Base-by-base conservation (phyloP, 2,113 vertebrate genomes). In the Illadopsis cleaveri region DNA sequence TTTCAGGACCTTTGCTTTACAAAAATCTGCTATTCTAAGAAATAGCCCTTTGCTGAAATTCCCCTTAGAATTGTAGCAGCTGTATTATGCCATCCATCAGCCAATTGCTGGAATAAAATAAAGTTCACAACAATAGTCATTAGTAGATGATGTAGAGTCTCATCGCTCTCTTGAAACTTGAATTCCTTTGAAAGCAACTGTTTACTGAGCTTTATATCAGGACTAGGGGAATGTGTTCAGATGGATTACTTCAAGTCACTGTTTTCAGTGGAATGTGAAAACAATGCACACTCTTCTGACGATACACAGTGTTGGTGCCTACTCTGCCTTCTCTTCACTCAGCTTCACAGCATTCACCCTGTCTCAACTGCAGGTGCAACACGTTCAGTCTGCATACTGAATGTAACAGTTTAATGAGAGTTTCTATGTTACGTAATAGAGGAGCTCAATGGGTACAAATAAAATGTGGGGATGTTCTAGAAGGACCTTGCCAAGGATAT, bases 1-100 rank as follows among this genome's bases (percentile, higher is more conserved):
- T 96, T 93, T 80, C 78, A 93, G 45, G 71, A 82, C 33, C 48
- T 82, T 89, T 95, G 77, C 70, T 79, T 48, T 57, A 82, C 81
- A 85, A 66, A 70, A 87, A 91, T 86, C 50, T 38, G 70, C 58
- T 93, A 10, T 82, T 76, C 40, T 80, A 76, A 91, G 89, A 93
- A 90, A 54, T 25, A 87, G 19, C 53, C 40, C 37, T 85, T 53
- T 85, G 40, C 28, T 65, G 38, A 53, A 87, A 58, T 77, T 23
- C 75, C 57, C 71, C 82, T 69, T 50, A 70, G 78, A 90, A 90
- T 30, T 88, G 5, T 88, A 76, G 91, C 54, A 38, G 15, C 42
- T 93, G 14, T 68, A 61, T 82, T 91, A 92, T 82, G 42, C 38
- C 51, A 82, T 87, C 81, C 50, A 80, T 94, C 68, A 77, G 50